A percentile compares a stretch with the other conserved stretches of the same genome.
Conservation (phyloP, 1,140 invertebrate species). For the Caenorhabditis briggsae region DNA sequence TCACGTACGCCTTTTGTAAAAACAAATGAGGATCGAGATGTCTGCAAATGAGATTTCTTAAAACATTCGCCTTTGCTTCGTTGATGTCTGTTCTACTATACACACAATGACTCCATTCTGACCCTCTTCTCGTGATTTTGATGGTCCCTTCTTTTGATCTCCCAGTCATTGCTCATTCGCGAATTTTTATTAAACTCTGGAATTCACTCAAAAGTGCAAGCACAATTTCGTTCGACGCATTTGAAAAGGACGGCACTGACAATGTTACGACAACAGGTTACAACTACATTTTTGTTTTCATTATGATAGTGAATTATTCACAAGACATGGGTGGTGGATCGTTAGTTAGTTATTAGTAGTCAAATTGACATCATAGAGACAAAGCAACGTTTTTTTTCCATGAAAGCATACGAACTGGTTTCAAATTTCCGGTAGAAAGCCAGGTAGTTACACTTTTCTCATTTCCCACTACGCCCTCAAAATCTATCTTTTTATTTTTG, state of each 20-base stretch:
- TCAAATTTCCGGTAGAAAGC: neutral
- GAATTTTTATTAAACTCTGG: neutral
- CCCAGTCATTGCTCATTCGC: too few relatives aligned
- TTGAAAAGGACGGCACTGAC: neutral
- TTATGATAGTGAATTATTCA: neutral
- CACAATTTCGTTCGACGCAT: neutral
- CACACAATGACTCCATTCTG: neutral
- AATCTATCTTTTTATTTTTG: neutral
- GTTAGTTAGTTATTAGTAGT: neutral
- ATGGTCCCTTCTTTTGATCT: neutral
- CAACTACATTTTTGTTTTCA: neutral
- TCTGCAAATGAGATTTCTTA: conserved; percentile 26
- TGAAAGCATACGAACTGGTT: neutral
- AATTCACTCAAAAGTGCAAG: neutral
- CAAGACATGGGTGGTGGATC: neutral
- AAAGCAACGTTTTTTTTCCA: neutral
- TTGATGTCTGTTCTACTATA: neutral
- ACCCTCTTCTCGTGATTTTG: neutral
- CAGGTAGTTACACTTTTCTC: conserved; percentile 23
- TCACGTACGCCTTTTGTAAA: conserved; percentile 31
- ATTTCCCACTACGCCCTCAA: neutral
- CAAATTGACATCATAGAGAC: neutral
- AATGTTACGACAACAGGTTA: conserved; percentile 2
- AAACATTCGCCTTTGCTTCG: neutral
- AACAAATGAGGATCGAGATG: neutral